Percentiles rank a stretch among this genome's conserved stretches.
These are phyloP conservation scores for Resseliella maxima DNA, from an alignment of 2,888 invertebrate genomes.

Conservation along the genomic window DNA sequence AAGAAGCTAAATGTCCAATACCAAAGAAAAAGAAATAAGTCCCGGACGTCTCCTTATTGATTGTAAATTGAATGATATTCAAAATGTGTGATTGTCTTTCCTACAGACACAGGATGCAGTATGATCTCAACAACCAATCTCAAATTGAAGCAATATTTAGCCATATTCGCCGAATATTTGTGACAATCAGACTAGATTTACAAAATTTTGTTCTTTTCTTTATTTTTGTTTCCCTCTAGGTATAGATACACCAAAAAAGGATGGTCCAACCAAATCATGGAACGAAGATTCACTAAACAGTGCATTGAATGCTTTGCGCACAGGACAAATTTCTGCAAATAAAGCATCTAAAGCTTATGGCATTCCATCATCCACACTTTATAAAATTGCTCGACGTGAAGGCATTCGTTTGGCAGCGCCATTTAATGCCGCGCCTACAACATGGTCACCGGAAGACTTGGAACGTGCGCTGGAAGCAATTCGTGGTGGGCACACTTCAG, in stretches of 20 bases:
- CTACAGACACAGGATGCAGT: too few species aligned
- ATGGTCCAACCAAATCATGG: constrained; percentile 88
- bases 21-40: too few species aligned
- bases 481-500: constrained; percentile 82
- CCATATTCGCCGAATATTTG: too few species aligned
- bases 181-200: too few species aligned
- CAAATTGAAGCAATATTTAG: too few species aligned
- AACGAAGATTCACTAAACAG: constrained; percentile 84
- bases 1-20: too few species aligned
- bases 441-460: constrained; percentile 87
- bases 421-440: constrained; percentile 90
- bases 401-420: constrained; percentile 90
- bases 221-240: too few species aligned
- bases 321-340: constrained; percentile 88
- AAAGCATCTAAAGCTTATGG: constrained; percentile 93
- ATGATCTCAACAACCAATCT: too few species aligned
- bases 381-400: constrained; percentile 90
- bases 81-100: too few species aligned
- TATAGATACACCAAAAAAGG: constrained; percentile 92
- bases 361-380: constrained; percentile 90
- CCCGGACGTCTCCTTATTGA: too few species aligned
- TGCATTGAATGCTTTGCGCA: constrained; percentile 83
- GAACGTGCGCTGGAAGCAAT: constrained; percentile 84
- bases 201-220: too few species aligned
- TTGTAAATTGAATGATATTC: too few species aligned